Percentiles rank a stretch among this genome's conserved stretches.
Evolutionary conservation across 2,888 invertebrate genomes (phyloP).

Genomic region (Monochamus alternatus): DNA sequence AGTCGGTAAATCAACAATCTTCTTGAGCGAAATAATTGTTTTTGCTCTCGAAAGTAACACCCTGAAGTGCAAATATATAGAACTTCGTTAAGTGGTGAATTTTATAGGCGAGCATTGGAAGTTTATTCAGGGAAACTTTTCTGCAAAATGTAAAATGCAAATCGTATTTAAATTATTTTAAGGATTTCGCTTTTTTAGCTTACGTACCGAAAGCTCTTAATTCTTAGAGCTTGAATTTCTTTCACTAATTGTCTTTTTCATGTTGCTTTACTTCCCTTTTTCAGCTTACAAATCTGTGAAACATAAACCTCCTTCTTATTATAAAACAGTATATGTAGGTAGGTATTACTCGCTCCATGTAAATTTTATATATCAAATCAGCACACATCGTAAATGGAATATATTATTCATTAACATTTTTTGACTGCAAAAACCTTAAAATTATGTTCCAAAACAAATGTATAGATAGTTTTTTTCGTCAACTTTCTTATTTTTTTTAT

Average conservation of each 20-base stretch:
- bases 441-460: too few relatives aligned
- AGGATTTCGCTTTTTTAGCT: slow-evolving; percentile 7
- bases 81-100: background rate
- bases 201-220: background rate
- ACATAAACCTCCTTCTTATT: too few relatives aligned
- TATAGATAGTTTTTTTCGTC: too few relatives aligned
- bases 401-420: too few relatives aligned
- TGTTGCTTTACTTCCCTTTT: background rate
- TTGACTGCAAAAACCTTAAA: too few relatives aligned
- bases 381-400: too few relatives aligned
- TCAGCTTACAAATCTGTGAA: background rate
- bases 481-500: too few relatives aligned
- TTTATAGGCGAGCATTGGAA: background rate
- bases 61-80: background rate
- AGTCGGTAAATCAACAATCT: background rate
- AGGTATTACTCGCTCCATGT: too few relatives aligned
- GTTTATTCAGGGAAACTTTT: background rate
- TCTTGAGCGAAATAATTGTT: background rate
- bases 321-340: too few relatives aligned
- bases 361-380: too few relatives aligned
- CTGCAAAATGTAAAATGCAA: slow-evolving; percentile 1
- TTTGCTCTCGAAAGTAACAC: background rate
- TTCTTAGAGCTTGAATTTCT: background rate
- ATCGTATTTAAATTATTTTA: slow-evolving; percentile 18
- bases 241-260: slow-evolving; percentile 5